phyloP scores from a whole-genome alignment of 2,113 vertebrate species.

The Neotoma lepida region DNA sequence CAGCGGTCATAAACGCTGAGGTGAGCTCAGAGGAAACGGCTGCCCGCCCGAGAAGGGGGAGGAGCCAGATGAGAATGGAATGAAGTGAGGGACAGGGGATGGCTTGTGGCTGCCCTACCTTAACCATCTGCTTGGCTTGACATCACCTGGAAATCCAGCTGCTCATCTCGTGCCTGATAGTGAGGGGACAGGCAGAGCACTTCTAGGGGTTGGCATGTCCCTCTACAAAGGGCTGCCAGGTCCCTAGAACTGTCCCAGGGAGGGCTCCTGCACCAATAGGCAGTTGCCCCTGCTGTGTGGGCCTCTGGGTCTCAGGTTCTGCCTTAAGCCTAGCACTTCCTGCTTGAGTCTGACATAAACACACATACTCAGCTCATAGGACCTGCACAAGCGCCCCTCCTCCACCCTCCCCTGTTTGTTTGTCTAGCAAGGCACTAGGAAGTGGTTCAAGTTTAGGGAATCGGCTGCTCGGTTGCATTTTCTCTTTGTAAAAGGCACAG shows the following conservation, averaged over 20 bases:
- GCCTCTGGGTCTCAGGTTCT: background rate
- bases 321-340: slow-evolving; percentile 22
- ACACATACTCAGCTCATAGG: slow-evolving; percentile 48
- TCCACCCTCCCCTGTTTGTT: slow-evolving; percentile 61
- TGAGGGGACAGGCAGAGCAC: background rate
- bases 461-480: slow-evolving; percentile 86
- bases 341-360: slow-evolving; percentile 60
- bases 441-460: slow-evolving; percentile 93
- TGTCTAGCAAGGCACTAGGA: slow-evolving; percentile 94
- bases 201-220: background rate
- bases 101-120: background rate
- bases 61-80: background rate
- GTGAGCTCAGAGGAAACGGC: background rate
- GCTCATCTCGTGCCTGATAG: background rate
- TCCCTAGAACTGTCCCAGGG: background rate
- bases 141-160: background rate
- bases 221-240: background rate
- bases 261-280: background rate
- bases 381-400: slow-evolving; percentile 45
- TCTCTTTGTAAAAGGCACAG: slow-evolving; percentile 85
- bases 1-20: background rate
- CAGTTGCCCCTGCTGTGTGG: background rate
- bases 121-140: background rate
- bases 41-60: background rate
- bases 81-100: background rate